Evolutionary conservation across 1,140 invertebrate species (phyloP).

Genomic region (Homalodisca vitripennis): DNA sequence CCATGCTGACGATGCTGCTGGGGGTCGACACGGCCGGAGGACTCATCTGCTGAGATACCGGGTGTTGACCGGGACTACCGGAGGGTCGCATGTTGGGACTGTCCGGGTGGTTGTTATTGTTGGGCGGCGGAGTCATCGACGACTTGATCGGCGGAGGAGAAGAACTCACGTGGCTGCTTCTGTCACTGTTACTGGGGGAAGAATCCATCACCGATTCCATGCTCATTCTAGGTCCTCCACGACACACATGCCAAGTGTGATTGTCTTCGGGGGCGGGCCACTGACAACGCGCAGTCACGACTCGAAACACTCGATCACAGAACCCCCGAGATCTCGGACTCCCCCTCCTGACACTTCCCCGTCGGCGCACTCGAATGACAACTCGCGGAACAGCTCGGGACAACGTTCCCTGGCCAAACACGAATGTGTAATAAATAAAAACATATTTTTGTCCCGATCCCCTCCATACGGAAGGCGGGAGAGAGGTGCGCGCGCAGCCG

Average conservation of each 20-base stretch:
- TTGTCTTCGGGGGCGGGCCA: conserved; percentile 36
- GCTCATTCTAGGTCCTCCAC: conserved; percentile 50
- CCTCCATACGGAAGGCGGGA: conserved; percentile 46
- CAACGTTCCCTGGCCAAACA: conserved; percentile 58
- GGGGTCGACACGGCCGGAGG: conserved; percentile 60
- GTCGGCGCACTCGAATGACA: conserved; percentile 38
- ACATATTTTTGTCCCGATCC: conserved; percentile 46
- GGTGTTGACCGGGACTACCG: conserved; percentile 47
- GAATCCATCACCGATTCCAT: conserved; percentile 46
- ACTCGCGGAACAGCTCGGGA: conserved; percentile 54
- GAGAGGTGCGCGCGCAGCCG: conserved; percentile 31
- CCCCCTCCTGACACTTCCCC: too few relatives aligned
- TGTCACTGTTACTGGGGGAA: conserved; percentile 47
- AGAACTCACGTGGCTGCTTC: conserved; percentile 50
- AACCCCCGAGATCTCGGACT: not conserved
- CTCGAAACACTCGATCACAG: conserved; percentile 28
- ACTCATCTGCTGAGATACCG: conserved; percentile 51
- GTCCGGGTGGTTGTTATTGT: conserved; percentile 48
- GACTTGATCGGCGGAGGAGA: conserved; percentile 52
- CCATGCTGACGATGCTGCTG: conserved; percentile 51
- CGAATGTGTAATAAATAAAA: conserved; percentile 66
- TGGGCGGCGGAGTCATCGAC: conserved; percentile 54
- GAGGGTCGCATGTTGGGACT: conserved; percentile 47
- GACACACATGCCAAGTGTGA: conserved; percentile 29
- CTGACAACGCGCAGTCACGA: conserved; percentile 42